Percentiles rank a stretch among this genome's conserved stretches.
Conservation (phyloP, 2,113 vertebrate genomes). For the Meles meles region DNA sequence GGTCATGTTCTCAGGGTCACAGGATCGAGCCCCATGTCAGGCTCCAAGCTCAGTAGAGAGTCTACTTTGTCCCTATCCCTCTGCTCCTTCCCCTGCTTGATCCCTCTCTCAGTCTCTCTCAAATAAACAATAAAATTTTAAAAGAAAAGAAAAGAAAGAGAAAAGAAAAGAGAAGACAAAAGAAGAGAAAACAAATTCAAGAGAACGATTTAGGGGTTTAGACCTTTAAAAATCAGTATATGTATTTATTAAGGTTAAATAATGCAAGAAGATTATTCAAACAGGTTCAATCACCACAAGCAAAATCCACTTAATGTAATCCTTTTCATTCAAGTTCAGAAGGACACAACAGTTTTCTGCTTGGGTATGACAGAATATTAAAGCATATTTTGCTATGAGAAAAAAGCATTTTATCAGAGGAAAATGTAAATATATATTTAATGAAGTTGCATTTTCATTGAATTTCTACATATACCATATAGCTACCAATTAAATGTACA, state of each 20-base stretch:
- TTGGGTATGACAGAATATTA: background rate
- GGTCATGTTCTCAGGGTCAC: background rate
- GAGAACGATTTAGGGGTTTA: background rate
- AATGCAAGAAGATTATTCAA: background rate
- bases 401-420: background rate
- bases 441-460: background rate
- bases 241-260: constrained; percentile 3
- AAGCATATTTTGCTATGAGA: background rate
- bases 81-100: background rate
- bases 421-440: background rate
- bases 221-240: background rate
- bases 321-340: background rate
- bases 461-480: background rate
- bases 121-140: background rate
- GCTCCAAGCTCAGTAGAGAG: background rate
- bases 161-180: background rate
- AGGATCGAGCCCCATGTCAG: background rate
- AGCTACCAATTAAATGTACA: background rate
- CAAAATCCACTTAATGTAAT: background rate
- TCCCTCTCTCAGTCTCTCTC: background rate
- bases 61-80: background rate
- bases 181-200: background rate
- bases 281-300: background rate
- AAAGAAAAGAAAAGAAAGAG: background rate
- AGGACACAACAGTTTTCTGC: background rate